Base-by-base conservation (phyloP, 2,888 invertebrate genomes). In the Pedicia rivosa region DNA sequence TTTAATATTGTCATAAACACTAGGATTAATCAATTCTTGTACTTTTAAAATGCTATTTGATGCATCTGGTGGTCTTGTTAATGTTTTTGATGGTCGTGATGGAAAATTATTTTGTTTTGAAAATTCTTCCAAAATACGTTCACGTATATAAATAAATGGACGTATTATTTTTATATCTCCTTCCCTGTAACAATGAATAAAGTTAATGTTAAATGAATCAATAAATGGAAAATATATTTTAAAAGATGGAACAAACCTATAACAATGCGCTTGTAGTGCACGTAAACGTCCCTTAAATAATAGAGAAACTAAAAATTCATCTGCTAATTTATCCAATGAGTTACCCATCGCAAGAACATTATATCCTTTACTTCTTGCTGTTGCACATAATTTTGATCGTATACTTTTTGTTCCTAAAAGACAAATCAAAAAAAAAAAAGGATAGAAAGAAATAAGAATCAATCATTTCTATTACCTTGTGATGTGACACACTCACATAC, bases 311-410 rank as follows among this genome's bases (percentile, higher is more conserved):
- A 90, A 59, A 59, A 91, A 87, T 42, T 78, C 78, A 51, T 82
- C 76, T 16, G 83, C 78, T 5, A 88, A 66, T 56, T 84, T 83
- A 59, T 90, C 88, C 36, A 90, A 62, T 54, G 81, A 80, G 55
- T 90, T 88, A 2, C 84, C 88, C 22, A 90, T 64, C 1, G 87
- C 88, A n/a, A 87, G 65, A 3, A 88, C 88, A 54, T 86, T 82
- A 63, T 83, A 91, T 2, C 77, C 76, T 47, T 81, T 75, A 38
- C 73, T 67, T 42, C 77, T 68, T 1, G 86, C 86, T 19, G 79
- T 69, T 1, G 73, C 65, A 54, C 84, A 83, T 25, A 86, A 68
- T 42, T 82, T 71, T 5, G 40, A 29, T 36, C 36, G 41, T 26
- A 41, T 38, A 50, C 68, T 47, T 65, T 65, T 42, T 66, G 50